A percentile compares a stretch with the other conserved stretches of the same genome.
phyloP scores from a whole-genome alignment of 2,797 vertebrate genomes.

The Todus mexicanus region DNA sequence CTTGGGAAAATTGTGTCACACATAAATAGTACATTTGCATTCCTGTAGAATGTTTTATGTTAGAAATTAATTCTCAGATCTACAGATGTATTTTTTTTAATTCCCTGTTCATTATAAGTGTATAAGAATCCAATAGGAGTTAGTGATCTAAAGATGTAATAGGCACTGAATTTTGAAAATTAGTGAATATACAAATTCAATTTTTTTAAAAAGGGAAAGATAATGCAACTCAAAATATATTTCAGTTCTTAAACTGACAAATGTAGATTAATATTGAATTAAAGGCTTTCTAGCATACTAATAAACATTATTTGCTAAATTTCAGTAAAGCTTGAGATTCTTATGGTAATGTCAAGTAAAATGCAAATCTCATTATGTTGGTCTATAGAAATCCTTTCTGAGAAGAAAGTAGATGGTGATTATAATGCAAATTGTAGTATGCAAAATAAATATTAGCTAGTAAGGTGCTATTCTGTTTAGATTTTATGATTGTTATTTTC shows the following conservation, averaged over 20 bases:
- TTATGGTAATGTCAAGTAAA: background rate
- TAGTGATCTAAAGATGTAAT: background rate
- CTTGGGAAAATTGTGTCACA: background rate
- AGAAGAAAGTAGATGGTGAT: background rate
- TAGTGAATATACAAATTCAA: background rate
- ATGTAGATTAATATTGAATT: background rate
- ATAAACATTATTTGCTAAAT: background rate
- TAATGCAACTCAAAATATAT: background rate
- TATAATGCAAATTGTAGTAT: background rate
- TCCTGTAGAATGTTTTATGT: background rate
- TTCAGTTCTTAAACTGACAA: background rate
- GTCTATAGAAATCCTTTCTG: slow-evolving; percentile 16
- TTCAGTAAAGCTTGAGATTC: background rate
- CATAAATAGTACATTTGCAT: background rate
- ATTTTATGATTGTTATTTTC: background rate
- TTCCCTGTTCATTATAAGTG: background rate
- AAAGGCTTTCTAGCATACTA: background rate
- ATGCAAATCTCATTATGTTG: background rate
- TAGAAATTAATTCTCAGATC: background rate
- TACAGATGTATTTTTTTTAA: background rate
- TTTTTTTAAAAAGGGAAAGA: background rate
- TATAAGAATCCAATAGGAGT: background rate
- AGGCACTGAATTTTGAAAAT: background rate
- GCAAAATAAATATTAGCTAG: slow-evolving; percentile 7
- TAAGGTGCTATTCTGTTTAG: slow-evolving; percentile 11